Percentiles rank a stretch among this genome's conserved stretches.
These are phyloP conservation scores for Salarias fasciatus DNA, from an alignment of 2,797 vertebrate species.

Conservation along the genomic window DNA sequence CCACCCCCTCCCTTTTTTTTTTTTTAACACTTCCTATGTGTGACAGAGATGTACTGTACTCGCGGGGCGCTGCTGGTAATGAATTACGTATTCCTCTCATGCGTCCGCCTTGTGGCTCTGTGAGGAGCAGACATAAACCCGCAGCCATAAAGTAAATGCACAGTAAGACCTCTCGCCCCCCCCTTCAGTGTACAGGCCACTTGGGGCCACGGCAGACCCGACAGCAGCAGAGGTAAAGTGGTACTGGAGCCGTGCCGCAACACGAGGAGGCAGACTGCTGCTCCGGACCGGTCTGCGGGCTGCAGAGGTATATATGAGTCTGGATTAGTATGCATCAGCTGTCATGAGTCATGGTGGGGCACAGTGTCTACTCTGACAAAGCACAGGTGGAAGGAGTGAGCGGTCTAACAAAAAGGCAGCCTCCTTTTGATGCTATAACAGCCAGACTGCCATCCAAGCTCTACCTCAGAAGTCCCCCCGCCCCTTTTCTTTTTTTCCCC, in stretches of 20 bases:
- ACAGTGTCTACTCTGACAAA: conserved; percentile 65
- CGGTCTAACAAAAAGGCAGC: conserved; percentile 54
- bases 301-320: conserved; percentile 41
- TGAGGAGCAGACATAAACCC: conserved; percentile 57
- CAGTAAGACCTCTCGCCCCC: conserved; percentile 57
- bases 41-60: conserved; percentile 59
- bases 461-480: conserved; percentile 42
- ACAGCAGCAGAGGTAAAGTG: conserved; percentile 54
- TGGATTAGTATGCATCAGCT: conserved; percentile 66
- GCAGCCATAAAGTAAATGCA: conserved; percentile 68
- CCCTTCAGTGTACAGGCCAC: conserved; percentile 34
- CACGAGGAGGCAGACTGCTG: conserved; percentile 65
- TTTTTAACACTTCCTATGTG: conserved; percentile 62
- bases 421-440: conserved; percentile 61
- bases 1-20: no score
- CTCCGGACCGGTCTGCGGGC: conserved; percentile 53
- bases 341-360: conserved; percentile 57
- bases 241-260: conserved; percentile 47
- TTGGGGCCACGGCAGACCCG: conserved; percentile 29
- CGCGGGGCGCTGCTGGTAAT: conserved; percentile 46
- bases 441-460: conserved; percentile 53
- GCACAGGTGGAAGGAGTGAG: conserved; percentile 68
- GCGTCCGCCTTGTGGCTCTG: conserved; percentile 33
- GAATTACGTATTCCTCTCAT: conserved; percentile 62
- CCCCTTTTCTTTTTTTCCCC: conserved; percentile 17